Percentiles rank a stretch among this genome's conserved stretches.
Evolutionary conservation across 1,140 invertebrate genomes (phyloP).

Genomic region (Steinernema khuongi): DNA sequence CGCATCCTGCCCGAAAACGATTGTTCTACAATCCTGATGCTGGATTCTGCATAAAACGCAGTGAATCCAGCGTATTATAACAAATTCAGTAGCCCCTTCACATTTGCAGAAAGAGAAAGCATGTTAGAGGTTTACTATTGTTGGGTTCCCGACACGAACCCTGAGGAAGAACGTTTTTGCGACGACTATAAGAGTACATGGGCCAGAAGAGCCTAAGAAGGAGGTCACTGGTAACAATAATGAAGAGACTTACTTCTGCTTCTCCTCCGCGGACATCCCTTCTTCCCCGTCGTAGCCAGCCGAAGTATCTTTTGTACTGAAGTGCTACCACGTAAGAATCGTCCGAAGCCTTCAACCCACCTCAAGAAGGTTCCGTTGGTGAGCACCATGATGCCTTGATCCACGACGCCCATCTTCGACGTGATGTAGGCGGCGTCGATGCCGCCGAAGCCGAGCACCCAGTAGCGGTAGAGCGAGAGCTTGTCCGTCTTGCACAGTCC

Average conservation of each 20-base stretch:
- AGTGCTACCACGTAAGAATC: no score
- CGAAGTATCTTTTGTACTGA: neutral
- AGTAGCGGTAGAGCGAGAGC: conserved; percentile 9
- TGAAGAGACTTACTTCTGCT: neutral
- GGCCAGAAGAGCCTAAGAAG: neutral
- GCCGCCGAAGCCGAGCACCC: neutral
- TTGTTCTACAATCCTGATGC: no score
- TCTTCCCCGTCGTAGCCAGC: neutral
- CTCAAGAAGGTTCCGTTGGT: conserved; percentile 1
- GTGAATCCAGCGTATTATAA: no score
- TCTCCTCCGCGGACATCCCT: neutral
- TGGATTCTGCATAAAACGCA: no score
- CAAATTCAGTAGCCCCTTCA: no score
- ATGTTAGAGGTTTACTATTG: no score
- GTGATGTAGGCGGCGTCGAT: neutral
- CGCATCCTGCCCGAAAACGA: no score
- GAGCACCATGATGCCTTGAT: neutral
- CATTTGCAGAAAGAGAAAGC: no score
- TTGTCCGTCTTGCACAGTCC: neutral
- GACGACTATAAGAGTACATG: neutral
- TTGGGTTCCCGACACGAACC: no score
- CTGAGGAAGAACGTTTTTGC: no score
- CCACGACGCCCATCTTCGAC: neutral
- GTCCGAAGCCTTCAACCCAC: no score
- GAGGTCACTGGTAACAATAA: neutral